Evolutionary conservation across 2,113 vertebrate species (phyloP), one percentile per base, ranked within the genome.

Genomic region (Microcebus ravelobensis): DNA sequence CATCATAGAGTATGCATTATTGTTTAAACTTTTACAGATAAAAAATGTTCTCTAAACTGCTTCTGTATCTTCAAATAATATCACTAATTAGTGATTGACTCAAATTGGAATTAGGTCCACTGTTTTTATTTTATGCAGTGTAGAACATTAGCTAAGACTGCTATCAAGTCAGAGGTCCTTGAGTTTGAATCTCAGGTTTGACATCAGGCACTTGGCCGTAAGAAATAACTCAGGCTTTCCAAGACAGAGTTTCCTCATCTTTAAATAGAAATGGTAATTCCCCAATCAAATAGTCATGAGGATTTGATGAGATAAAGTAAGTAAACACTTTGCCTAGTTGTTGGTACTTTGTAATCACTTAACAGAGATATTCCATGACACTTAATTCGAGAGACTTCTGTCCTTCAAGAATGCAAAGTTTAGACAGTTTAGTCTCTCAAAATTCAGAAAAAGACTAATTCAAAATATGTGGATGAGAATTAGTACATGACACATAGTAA

Each of bases 371-470:
- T 45, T 36, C 50, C 14, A 25, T 76, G 45, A 29, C 52, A 92
- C 39, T 81, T 61, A 23, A 76, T 36, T 77, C 31, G 14, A 87
- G 6, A 95, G 7, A 14, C 6, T 81, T 82, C n/a, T 90, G 10
- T 74, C 18, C 52, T 70, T 29, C 23, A 18, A 68, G 21, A 63
- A 55, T 17, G 5, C 11, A 29, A 57, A 36, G 14, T 55, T 73
- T 61, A 68, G 3, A 31, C 67, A 36, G 63, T 15, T 57, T 48
- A 50, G 27, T 57, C 15, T 15, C 8, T 85, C 17, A 85, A 73
- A 95, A 90, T 86, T 96, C 9, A 84, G 34, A 92, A 80, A 67
- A n/a, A n/a, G 65, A 79, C 68, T 45, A 50, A 34, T 14, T 48
- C 68, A 76, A 25, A 48, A 21, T 80, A n/a, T 76, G 87, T 74